Evolutionary conservation across 2,113 vertebrate genomes (phyloP).

Genomic region (Alosa alosa): DNA sequence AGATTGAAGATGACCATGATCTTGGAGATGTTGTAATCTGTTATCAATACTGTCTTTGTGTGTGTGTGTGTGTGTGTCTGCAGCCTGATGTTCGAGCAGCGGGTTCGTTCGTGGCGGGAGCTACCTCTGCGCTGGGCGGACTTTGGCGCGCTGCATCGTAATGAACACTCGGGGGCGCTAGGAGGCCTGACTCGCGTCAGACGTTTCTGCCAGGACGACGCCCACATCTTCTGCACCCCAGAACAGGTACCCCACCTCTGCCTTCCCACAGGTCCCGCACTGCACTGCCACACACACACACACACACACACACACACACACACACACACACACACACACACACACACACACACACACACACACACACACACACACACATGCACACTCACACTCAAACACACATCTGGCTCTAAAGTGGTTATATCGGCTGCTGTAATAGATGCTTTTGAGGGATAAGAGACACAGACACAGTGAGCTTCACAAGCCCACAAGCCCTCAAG

Average conservation of each 20-base stretch:
- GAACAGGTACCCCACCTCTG: constrained; percentile 74
- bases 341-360: not conserved
- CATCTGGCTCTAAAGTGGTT: not conserved
- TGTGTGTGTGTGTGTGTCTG: constrained; percentile 1
- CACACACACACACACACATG: not conserved
- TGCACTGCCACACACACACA: not conserved
- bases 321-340: not conserved
- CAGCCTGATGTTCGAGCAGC: constrained; percentile 90
- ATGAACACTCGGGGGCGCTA: constrained; percentile 81
- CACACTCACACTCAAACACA: not conserved
- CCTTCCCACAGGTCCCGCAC: not conserved
- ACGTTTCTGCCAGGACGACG: constrained; percentile 88
- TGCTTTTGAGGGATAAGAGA: not conserved
- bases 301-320: not conserved
- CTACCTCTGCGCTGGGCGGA: constrained; percentile 88
- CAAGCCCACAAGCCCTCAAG: too few relatives aligned
- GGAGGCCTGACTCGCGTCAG: constrained; percentile 83
- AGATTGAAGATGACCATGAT: too few relatives aligned
- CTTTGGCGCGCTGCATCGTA: constrained; percentile 88
- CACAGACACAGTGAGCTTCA: too few relatives aligned
- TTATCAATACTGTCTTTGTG: not conserved
- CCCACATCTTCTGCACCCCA: constrained; percentile 87
- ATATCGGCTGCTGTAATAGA: not conserved
- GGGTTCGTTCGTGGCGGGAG: constrained; percentile 88
- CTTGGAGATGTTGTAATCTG: not conserved